Evolutionary conservation across 2,888 invertebrate species (phyloP), one percentile per base, ranked within the genome.

Genomic region (Thymelicus lineola): DNA sequence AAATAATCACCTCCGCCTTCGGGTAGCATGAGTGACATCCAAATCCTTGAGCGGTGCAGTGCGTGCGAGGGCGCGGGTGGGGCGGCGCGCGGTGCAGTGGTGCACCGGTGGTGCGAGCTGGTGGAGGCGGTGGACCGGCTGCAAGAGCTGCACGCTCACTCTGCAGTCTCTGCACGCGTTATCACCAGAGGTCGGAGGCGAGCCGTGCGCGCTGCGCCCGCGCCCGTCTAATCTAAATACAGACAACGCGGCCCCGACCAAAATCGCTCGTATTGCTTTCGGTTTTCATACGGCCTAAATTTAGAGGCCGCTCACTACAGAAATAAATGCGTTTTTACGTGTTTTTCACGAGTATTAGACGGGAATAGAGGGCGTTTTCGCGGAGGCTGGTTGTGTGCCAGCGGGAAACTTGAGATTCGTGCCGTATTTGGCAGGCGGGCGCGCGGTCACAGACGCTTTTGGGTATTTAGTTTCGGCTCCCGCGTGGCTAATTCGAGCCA

Each of bases 251-350:
- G 84, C 85, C 86, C 81, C 86, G 84, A 89, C 93, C 93, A 93
- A 93, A 93, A 91, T 89, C 90, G 80, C 91, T 86, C 88, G 89
- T 89, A 91, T 91, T 86, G 91, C 91, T 93, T 93, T 91, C 90
- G 83, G 88, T 89, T 91, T 89, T 86, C 90, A 89, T 91, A 89
- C 91, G 89, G 87, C 91, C 93, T 93, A 93, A 91, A 90, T 89
- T 92, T 93, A 93, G 93, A 90, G 89, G 88, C 86, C 87, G 91
- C 89, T 89, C 83, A 86, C 87, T 86, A 88, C 91, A 86, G 87
- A 93, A 93, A 93, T 93, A 93, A 92, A 91, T 90, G 85, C 83
- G 88, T 90, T 91, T 91, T 92, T 93, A 92, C 90, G 90, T 89
- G 90, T 91, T 92, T 91, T 83, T 82, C 83, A 77, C 81, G 82